phyloP scores from a whole-genome alignment of 2,888 invertebrate species.

The Nemapogon koenigi region DNA sequence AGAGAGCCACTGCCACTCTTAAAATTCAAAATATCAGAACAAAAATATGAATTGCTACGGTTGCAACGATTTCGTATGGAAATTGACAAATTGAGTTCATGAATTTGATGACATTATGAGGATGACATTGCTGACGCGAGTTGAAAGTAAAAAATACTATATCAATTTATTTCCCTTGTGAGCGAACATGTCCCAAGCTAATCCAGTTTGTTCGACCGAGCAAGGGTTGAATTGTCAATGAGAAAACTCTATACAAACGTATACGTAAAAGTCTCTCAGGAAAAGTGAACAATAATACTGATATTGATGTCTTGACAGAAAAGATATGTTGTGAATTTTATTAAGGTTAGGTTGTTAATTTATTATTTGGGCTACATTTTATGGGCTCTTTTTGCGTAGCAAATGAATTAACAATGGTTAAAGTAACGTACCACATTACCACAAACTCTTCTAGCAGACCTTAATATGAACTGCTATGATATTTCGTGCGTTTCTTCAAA shows the following conservation, averaged over 20 bases:
- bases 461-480: too few relatives aligned
- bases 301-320: too few relatives aligned
- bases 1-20: too few relatives aligned
- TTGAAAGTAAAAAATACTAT: constrained; percentile 43
- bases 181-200: constrained; percentile 56
- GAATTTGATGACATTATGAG: constrained; percentile 29
- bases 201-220: constrained; percentile 61
- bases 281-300: neutral
- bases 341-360: too few relatives aligned
- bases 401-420: too few relatives aligned
- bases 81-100: constrained; percentile 5
- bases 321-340: too few relatives aligned
- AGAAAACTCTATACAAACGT: constrained; percentile 48
- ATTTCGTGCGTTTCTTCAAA: too few relatives aligned
- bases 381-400: too few relatives aligned
- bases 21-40: too few relatives aligned
- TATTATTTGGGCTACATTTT: too few relatives aligned
- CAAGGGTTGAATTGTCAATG: constrained; percentile 63
- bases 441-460: too few relatives aligned
- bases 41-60: neutral
- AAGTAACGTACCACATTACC: too few relatives aligned
- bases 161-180: constrained; percentile 60
- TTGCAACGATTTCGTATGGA: neutral
- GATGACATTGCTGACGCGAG: constrained; percentile 43
- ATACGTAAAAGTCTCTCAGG: constrained; percentile 23